A percentile compares a stretch with the other conserved stretches of the same genome.
phyloP scores from a whole-genome alignment of 2,113 vertebrate species.

The Lepus americanus region DNA sequence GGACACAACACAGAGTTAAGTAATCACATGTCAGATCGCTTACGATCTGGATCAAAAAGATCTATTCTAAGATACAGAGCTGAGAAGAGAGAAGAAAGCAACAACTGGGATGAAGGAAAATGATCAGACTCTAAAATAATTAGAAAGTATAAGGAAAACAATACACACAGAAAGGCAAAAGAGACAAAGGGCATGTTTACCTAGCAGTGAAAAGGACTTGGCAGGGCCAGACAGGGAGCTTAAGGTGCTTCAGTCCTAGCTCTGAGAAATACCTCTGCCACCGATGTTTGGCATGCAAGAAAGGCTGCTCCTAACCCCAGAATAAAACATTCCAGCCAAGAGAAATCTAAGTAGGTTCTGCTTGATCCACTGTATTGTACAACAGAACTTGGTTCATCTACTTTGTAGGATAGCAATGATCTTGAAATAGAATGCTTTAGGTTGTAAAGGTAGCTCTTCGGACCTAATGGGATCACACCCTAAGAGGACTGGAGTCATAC shows the following conservation, averaged over 20 bases:
- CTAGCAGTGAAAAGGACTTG: accelerated
- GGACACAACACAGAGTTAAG: background rate
- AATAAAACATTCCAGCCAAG: background rate
- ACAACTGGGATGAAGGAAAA: background rate
- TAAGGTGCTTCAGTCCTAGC: accelerated
- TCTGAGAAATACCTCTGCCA: background rate
- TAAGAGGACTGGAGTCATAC: background rate
- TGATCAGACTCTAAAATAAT: background rate
- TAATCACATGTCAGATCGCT: background rate
- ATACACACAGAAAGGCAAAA: background rate
- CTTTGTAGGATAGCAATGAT: accelerated
- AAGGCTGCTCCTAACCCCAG: background rate
- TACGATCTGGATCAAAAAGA: background rate
- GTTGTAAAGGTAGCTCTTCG: background rate
- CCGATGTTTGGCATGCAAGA: accelerated
- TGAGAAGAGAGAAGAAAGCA: background rate
- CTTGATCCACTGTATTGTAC: background rate
- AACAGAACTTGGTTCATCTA: background rate
- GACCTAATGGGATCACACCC: accelerated
- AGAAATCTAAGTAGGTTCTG: background rate
- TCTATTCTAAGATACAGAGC: background rate
- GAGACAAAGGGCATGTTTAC: background rate
- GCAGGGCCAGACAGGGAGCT: background rate
- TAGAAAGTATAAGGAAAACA: background rate
- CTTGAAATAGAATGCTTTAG: background rate